Conservation (phyloP, 2,113 vertebrate genomes). For the Cheirogaleus medius region DNA sequence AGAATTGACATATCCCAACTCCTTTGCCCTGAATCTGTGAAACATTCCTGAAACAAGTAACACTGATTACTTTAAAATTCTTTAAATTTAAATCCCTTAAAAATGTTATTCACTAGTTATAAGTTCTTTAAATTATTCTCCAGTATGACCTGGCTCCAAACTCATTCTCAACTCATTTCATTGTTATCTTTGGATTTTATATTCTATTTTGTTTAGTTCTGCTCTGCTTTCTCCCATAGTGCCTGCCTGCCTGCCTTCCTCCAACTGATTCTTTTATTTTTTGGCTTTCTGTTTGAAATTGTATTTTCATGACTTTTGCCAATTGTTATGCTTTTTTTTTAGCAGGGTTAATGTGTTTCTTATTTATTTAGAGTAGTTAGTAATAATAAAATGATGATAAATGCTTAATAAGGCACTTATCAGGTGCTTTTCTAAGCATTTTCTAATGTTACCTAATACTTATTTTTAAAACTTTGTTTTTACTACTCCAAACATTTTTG, state of each 20-base stretch:
- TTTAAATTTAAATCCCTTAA: neutral
- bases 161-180: neutral
- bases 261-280: neutral
- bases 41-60: neutral
- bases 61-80: neutral
- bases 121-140: neutral
- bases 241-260: accelerated
- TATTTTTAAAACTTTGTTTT: neutral
- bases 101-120: neutral
- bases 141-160: neutral
- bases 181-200: neutral
- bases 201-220: neutral
- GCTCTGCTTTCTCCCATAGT: neutral
- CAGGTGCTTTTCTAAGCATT: neutral
- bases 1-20: neutral
- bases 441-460: neutral
- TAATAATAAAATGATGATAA: neutral
- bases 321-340: neutral
- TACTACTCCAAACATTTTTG: neutral
- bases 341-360: neutral
- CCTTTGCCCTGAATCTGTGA: neutral
- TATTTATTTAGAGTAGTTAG: neutral
- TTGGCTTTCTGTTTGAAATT: neutral
- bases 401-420: neutral
- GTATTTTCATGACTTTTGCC: neutral